phyloP scores from a whole-genome alignment of 2,113 vertebrate species.

The Myotis yumanensis region DNA sequence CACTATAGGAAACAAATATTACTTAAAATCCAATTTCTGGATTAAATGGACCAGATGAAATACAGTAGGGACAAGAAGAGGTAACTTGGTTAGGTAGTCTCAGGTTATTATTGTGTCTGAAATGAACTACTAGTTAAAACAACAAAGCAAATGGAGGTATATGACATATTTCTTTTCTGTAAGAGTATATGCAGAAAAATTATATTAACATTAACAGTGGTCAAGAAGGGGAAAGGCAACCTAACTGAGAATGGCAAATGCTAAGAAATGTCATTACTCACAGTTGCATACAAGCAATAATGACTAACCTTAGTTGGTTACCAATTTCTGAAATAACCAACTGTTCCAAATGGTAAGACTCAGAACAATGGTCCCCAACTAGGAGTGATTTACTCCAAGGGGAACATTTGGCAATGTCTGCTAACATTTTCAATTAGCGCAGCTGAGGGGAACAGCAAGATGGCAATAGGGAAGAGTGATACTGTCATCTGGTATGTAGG shows the following conservation, averaged over 20 bases:
- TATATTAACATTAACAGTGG: not conserved
- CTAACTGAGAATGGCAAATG: not conserved
- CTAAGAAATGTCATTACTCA: constrained; percentile 12
- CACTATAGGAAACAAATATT: not conserved
- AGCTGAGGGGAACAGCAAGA: not conserved
- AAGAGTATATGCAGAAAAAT: constrained; percentile 15
- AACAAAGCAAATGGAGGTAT: not conserved
- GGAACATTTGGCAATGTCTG: not conserved
- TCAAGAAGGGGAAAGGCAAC: not conserved
- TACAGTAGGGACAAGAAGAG: not conserved
- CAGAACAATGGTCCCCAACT: not conserved
- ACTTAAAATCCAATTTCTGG: constrained; percentile 34
- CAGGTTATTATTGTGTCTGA: not conserved
- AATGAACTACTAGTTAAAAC: constrained; percentile 27
- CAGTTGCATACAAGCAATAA: not conserved
- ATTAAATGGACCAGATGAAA: not conserved
- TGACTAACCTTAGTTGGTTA: not conserved
- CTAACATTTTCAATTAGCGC: constrained; percentile 18
- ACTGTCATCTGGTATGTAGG: not conserved
- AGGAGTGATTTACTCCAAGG: not conserved
- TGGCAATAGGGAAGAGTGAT: not conserved
- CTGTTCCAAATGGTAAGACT: not conserved
- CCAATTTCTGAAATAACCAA: not conserved
- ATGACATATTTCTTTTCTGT: not conserved
- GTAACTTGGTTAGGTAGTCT: not conserved